Evolutionary conservation across 1,140 invertebrate species (phyloP).

Genomic region (Cydia amplana): DNA sequence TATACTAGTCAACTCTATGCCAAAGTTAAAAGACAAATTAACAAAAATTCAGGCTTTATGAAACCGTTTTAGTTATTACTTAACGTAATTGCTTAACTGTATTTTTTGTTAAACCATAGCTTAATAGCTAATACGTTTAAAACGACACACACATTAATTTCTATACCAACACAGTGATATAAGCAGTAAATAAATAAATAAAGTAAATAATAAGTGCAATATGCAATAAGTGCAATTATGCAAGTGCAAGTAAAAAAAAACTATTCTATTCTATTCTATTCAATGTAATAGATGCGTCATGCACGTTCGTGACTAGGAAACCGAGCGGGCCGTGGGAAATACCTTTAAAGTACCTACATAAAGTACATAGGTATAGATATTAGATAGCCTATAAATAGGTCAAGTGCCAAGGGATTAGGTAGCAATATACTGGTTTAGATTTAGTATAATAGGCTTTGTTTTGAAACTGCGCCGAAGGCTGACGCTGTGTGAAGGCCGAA

Average conservation of each 20-base stretch:
- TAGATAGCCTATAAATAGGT: background rate
- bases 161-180: background rate
- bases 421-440: slow-evolving; percentile 1
- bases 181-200: background rate
- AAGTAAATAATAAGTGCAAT: slow-evolving; percentile 6
- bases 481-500: background rate
- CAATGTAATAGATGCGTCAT: slow-evolving; percentile 23
- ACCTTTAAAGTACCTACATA: slow-evolving; percentile 22
- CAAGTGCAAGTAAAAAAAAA: no score
- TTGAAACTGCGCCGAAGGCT: background rate
- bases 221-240: no score
- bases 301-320: slow-evolving; percentile 5
- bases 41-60: no score
- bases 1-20: no score
- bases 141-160: background rate
- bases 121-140: no score
- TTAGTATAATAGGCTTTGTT: slow-evolving; percentile 15
- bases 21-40: no score
- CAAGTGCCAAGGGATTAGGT: slow-evolving; percentile 22
- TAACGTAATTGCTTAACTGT: no score
- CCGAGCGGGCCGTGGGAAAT: slow-evolving; percentile 16
- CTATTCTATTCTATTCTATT: no score
- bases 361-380: background rate
- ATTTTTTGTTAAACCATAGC: no score
- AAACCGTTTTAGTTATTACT: no score